Evolutionary conservation across 2,797 vertebrate genomes (phyloP).

Genomic region (Tolypeutes matacus): DNA sequence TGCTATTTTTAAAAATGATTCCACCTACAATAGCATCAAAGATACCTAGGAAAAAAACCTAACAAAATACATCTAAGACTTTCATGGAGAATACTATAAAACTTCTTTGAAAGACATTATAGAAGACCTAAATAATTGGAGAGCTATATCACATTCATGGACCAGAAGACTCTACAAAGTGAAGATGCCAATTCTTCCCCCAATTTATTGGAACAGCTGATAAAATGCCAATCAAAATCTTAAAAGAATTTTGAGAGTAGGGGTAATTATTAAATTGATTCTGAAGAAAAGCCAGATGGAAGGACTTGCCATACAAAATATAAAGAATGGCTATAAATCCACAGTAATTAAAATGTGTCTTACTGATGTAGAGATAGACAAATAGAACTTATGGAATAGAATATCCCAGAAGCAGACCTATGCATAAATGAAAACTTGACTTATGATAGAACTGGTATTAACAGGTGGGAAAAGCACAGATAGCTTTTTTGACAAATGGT

Average conservation of each 20-base stretch:
- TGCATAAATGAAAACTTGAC: not conserved
- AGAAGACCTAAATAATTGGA: too few relatives aligned
- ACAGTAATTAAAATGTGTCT: not conserved
- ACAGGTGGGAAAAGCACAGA: not conserved
- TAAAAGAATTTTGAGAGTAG: not conserved
- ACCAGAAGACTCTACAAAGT: too few relatives aligned
- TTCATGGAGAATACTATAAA: too few relatives aligned
- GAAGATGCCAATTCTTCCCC: too few relatives aligned
- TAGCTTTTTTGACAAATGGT: not conserved
- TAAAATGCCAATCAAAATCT: not conserved
- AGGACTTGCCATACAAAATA: not conserved
- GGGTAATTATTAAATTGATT: not conserved
- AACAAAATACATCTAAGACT: not conserved
- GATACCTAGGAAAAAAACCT: not conserved
- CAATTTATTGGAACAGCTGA: not conserved
- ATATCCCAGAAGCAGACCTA: too few relatives aligned
- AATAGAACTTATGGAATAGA: constrained; percentile 4
- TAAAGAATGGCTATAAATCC: not conserved
- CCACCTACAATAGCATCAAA: not conserved
- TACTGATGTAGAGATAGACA: not conserved
- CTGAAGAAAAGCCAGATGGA: not conserved
- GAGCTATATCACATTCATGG: too few relatives aligned
- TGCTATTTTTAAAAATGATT: not conserved
- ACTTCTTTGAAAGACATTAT: too few relatives aligned
- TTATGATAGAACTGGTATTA: not conserved